phyloP scores from a whole-genome alignment of 2,797 vertebrate genomes.

The Serranus cabrilla region DNA sequence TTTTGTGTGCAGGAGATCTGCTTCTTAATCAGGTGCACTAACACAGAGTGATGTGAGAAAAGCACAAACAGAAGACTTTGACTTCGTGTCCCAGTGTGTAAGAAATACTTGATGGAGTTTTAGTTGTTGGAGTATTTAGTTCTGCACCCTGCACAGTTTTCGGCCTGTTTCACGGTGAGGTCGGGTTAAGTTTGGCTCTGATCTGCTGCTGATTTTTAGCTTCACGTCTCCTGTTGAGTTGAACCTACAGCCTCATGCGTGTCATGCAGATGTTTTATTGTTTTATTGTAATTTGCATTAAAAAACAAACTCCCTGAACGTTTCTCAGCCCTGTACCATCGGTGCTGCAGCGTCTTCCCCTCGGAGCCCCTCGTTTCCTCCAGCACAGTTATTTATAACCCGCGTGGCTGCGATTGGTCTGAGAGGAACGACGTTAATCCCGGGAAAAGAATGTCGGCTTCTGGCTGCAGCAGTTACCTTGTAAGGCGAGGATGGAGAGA shows the following conservation, averaged over 20 bases:
- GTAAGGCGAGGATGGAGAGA: conserved; percentile 69
- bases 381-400: conserved; percentile 74
- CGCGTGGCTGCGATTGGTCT: conserved; percentile 56
- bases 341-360: neutral
- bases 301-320: neutral
- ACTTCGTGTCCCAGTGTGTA: no score
- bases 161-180: no score
- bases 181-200: no score
- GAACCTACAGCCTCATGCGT: neutral
- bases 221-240: no score
- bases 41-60: no score
- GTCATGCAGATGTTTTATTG: neutral
- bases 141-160: no score
- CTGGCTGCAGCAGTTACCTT: conserved; percentile 74
- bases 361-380: neutral
- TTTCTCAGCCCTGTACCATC: conserved; percentile 1
- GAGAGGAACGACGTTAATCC: conserved; percentile 78
- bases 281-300: neutral
- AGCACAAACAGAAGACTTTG: no score
- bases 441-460: conserved; percentile 75
- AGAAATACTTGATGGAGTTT: no score
- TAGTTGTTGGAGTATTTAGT: no score
- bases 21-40: no score
- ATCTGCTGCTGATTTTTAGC: no score
- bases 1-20: no score